Conservation (phyloP, 2,888 invertebrate genomes). For the Eupithecia insigniata region DNA sequence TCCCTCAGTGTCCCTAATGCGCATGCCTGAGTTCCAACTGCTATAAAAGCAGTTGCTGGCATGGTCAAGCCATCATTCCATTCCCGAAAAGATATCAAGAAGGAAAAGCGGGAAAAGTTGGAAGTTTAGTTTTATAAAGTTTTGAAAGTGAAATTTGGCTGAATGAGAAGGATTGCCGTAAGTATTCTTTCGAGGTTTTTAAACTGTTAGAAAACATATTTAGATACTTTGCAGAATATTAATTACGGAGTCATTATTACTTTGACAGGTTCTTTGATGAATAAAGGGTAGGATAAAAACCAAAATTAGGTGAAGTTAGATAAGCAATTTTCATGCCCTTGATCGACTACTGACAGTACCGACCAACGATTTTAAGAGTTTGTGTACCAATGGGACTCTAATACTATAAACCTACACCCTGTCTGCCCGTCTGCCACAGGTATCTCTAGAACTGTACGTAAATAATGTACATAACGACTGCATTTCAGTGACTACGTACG, state of each 20-base stretch:
- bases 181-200: conserved; percentile 35
- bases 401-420: neutral
- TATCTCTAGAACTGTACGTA: neutral
- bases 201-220: neutral
- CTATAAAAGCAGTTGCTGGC: conserved; percentile 66
- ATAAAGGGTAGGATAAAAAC: neutral
- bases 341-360: neutral
- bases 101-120: conserved; percentile 35
- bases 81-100: conserved; percentile 58
- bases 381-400: neutral
- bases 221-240: neutral
- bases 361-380: neutral
- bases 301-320: neutral
- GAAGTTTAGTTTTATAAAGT: conserved; percentile 53
- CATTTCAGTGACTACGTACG: neutral
- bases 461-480: neutral
- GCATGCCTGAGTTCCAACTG: conserved; percentile 61
- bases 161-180: conserved; percentile 44
- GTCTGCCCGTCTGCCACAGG: neutral
- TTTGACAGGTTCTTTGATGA: neutral
- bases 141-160: conserved; percentile 59
- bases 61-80: conserved; percentile 54
- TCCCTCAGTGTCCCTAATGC: conserved; percentile 49
- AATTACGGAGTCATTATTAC: neutral
- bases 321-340: neutral